These are phyloP conservation scores for Allacma fusca DNA, from an alignment of 2,888 invertebrate species.

Conservation along the genomic window DNA sequence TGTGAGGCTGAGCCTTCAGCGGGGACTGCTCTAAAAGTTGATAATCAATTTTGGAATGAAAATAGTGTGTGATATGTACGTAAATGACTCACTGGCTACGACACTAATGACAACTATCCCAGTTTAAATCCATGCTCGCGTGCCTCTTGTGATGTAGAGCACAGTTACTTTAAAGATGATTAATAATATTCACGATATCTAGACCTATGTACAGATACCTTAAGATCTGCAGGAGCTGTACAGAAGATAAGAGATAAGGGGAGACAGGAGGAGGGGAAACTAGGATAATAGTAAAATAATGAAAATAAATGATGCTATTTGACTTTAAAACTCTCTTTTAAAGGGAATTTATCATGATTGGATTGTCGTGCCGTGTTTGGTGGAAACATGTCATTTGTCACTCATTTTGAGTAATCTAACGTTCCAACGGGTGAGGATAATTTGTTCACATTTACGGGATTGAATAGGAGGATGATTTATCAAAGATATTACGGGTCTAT, in stretches of 20 bases:
- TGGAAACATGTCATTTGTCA: constrained; percentile 4
- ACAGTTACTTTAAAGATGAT: constrained; percentile 1
- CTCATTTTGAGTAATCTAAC: background rate
- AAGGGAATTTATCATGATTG: background rate
- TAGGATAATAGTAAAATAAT: constrained; percentile 16
- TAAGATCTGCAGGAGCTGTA: too few species aligned
- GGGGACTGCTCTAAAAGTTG: background rate
- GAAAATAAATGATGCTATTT: constrained; percentile 11
- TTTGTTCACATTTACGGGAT: constrained; percentile 1
- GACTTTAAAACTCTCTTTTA: background rate
- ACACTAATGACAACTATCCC: background rate
- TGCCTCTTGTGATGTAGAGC: background rate
- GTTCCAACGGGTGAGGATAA: background rate
- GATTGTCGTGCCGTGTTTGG: background rate
- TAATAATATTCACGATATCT: background rate
- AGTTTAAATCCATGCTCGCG: background rate
- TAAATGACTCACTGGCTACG: background rate
- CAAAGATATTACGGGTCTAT: background rate
- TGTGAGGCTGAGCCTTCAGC: background rate
- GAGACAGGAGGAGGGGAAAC: background rate
- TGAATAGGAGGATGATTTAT: background rate
- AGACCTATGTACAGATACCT: background rate
- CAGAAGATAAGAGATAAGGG: background rate
- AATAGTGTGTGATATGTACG: too few species aligned
- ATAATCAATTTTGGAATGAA: background rate